Conservation (phyloP, 2,888 invertebrate genomes). For the Drosophila vallismaia region DNA sequence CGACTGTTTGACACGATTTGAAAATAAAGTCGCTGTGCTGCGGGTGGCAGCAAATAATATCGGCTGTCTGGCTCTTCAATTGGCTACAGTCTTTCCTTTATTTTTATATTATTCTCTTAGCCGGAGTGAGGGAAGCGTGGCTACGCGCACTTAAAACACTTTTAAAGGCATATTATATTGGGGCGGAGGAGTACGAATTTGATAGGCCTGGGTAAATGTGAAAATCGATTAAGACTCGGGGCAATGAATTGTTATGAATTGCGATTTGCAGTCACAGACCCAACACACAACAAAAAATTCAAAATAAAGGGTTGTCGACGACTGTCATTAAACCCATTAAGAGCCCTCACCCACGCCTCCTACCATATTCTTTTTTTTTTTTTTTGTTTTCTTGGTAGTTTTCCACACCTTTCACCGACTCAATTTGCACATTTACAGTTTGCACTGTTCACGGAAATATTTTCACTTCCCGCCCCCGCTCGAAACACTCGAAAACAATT, state of each 20-base stretch:
- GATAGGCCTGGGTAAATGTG: slow-evolving; percentile 36
- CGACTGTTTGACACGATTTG: slow-evolving; percentile 70
- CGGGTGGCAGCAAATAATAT: slow-evolving; percentile 53
- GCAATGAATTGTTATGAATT: slow-evolving; percentile 46
- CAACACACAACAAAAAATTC: neutral
- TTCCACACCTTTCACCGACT: slow-evolving; percentile 25
- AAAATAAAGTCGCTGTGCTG: slow-evolving; percentile 51
- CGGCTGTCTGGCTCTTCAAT: slow-evolving; percentile 37
- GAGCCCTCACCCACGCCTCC: neutral
- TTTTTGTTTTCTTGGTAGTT: neutral
- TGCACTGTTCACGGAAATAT: slow-evolving; percentile 11
- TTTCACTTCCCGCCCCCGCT: neutral
- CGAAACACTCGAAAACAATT: slow-evolving; percentile 67
- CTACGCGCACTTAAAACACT: slow-evolving; percentile 60
- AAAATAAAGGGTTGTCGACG: slow-evolving; percentile 7
- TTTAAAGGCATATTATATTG: slow-evolving; percentile 39
- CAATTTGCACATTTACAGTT: slow-evolving; percentile 50
- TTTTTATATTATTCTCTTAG: neutral
- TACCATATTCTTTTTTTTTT: neutral
- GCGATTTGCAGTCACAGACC: neutral
- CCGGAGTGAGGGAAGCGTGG: slow-evolving; percentile 43
- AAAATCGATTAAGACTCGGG: slow-evolving; percentile 48
- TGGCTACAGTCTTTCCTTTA: slow-evolving; percentile 5
- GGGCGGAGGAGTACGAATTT: slow-evolving; percentile 23
- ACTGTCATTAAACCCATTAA: slow-evolving; percentile 33